These are phyloP conservation scores for Chrosomus eos DNA, from an alignment of 2,797 vertebrate genomes.

Conservation along the genomic window DNA sequence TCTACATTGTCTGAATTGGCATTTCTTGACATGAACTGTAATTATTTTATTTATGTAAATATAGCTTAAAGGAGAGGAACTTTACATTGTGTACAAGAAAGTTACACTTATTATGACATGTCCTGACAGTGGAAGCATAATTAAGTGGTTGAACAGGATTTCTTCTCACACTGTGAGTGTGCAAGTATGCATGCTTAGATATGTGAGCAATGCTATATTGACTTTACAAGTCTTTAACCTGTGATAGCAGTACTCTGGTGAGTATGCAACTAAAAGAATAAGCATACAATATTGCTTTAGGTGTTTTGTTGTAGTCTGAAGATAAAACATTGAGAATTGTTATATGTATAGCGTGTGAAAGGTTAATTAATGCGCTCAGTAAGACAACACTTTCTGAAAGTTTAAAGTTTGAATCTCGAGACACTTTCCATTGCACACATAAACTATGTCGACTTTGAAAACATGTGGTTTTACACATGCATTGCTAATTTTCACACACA, in stretches of 20 bases:
- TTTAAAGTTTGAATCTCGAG: not conserved
- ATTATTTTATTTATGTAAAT: conserved; percentile 13
- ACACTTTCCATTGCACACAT: not conserved
- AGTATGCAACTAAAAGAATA: not conserved
- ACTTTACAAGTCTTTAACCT: not conserved
- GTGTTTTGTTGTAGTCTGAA: not conserved
- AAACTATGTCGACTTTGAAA: not conserved
- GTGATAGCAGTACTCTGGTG: not conserved
- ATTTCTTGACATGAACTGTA: not conserved
- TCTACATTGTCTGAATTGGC: not conserved
- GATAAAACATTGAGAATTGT: not conserved
- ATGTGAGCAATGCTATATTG: conserved; percentile 6
- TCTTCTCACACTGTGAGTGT: conserved; percentile 40
- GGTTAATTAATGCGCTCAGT: conserved; percentile 3
- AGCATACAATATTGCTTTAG: not conserved
- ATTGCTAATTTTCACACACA: conserved; percentile 60
- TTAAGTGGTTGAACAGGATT: conserved; percentile 51
- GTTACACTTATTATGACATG: conserved; percentile 49
- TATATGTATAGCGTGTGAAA: not conserved
- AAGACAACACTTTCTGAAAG: not conserved
- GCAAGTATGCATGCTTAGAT: conserved; percentile 25
- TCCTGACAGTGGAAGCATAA: conserved; percentile 52
- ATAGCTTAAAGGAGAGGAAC: conserved; percentile 18
- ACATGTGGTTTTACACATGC: conserved; percentile 6
- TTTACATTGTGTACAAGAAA: conserved; percentile 12